Percentiles rank a stretch among this genome's conserved stretches.
These are phyloP conservation scores for Elephas maximus DNA, from an alignment of 2,113 vertebrate genomes.

Conservation along the genomic window DNA sequence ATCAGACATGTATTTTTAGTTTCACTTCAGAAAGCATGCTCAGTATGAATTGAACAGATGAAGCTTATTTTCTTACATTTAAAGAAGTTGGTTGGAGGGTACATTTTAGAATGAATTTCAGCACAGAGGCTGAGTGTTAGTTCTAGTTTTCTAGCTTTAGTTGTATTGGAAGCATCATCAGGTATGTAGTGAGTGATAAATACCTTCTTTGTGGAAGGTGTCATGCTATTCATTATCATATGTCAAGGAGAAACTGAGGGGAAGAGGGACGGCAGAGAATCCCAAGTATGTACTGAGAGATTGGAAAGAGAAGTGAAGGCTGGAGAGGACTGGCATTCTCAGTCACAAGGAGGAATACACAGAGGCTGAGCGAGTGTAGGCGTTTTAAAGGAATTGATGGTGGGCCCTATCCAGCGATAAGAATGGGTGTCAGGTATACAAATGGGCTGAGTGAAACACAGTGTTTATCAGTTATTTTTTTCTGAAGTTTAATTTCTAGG, in stretches of 20 bases:
- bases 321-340: background rate
- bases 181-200: background rate
- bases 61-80: slow-evolving; percentile 13
- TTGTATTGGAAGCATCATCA: background rate
- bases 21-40: slow-evolving; percentile 6
- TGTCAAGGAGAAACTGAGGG: background rate
- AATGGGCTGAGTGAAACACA: background rate
- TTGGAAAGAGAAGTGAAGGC: background rate
- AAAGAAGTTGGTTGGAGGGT: background rate
- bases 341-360: background rate
- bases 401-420: background rate
- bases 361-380: background rate
- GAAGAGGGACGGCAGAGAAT: background rate
- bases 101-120: background rate
- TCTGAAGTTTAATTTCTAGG: slow-evolving; percentile 56
- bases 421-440: slow-evolving; percentile 6
- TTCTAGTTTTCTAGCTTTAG: background rate
- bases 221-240: background rate
- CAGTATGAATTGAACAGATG: background rate
- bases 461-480: slow-evolving; percentile 55
- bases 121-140: background rate
- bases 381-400: background rate
- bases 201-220: background rate
- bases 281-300: background rate
- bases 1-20: background rate